These are phyloP conservation scores for Plagiodera versicolora DNA, from an alignment of 2,888 invertebrate species.

Conservation along the genomic window DNA sequence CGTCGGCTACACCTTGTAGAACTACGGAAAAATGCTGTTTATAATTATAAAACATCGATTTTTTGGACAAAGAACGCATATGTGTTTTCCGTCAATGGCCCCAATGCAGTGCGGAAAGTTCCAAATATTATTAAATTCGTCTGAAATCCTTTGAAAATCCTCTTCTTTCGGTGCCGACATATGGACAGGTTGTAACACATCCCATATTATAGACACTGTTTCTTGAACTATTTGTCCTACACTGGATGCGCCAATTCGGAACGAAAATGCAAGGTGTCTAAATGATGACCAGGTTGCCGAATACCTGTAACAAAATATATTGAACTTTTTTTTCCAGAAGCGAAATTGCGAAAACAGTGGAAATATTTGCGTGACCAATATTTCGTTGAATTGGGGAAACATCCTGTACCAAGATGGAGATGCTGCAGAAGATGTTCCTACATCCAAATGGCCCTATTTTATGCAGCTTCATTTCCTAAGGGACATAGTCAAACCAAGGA, in stretches of 20 bases:
- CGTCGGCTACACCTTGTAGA: conserved; percentile 26
- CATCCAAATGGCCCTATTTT: conserved; percentile 7
- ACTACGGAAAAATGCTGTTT: conserved; percentile 28
- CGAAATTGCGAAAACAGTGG: conserved; percentile 1
- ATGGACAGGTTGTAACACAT: conserved; percentile 8
- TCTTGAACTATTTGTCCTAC: background rate
- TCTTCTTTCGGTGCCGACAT: background rate
- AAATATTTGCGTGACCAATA: conserved; percentile 10
- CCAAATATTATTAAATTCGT: background rate
- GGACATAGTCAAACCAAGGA: conserved; percentile 3
- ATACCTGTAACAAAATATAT: conserved; percentile 5
- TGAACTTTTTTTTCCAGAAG: conserved; percentile 1
- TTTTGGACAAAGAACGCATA: conserved; percentile 23
- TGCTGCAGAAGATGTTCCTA: conserved; percentile 2
- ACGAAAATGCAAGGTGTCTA: conserved; percentile 11
- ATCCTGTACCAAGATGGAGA: background rate
- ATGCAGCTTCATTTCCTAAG: conserved; percentile 3
- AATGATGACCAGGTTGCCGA: conserved; percentile 11
- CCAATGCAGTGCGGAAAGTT: background rate
- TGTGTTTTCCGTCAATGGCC: conserved; percentile 24
- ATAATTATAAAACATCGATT: conserved; percentile 28
- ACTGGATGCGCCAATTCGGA: conserved; percentile 14
- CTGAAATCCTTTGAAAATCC: background rate
- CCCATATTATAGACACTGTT: background rate
- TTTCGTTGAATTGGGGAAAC: conserved; percentile 6